Base-by-base conservation (phyloP, 2,888 invertebrate species). In the Eupithecia dodoneata region DNA sequence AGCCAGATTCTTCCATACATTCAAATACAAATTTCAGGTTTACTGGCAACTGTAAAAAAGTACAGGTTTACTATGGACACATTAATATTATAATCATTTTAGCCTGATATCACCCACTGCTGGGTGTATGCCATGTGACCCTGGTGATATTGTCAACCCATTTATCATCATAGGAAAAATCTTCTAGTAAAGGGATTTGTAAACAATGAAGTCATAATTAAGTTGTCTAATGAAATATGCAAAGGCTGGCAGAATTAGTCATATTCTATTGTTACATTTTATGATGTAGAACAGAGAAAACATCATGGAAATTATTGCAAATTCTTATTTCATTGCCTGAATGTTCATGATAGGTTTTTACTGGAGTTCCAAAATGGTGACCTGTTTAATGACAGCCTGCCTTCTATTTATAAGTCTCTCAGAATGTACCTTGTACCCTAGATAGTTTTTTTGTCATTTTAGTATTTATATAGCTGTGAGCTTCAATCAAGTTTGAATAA, bases 1-100 rank as follows among this genome's bases (percentile, higher is more conserved):
- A 99, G 7, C 99, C 99, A 79, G 97, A 98, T 91, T 99, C 99
- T 92, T 99, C 99, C 99, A 99, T 99, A 75, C 99, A 99, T 95
- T 99, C 99, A 89, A 99, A 98, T 15, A 98, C 96, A 92, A 99
- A 99, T 96, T 97, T 97, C 7, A 98, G 87, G 88, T 98, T 98
- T 0, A 97, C 96, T 1, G 97, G 97, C 72, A 97, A 87, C 89
- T 96, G 88, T 76, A 94, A 88, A 66, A 18, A 59, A 65, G 42
- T 1, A 42, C 7, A 66, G 18, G 0, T 30, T 30, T 63, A 59
- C 15, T 52, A 52, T 52, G n/a, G 52, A 1, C 52, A 13, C 15
- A 10, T 47, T 47, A 12, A 47, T 47, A 12, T 47, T 9, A 47
- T 10, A 2, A 10, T 47, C 47, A 47, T 47, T 45, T 5, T 7